These are phyloP conservation scores for Peromyscus eremicus DNA, from an alignment of 2,797 vertebrate genomes.

Conservation along the genomic window DNA sequence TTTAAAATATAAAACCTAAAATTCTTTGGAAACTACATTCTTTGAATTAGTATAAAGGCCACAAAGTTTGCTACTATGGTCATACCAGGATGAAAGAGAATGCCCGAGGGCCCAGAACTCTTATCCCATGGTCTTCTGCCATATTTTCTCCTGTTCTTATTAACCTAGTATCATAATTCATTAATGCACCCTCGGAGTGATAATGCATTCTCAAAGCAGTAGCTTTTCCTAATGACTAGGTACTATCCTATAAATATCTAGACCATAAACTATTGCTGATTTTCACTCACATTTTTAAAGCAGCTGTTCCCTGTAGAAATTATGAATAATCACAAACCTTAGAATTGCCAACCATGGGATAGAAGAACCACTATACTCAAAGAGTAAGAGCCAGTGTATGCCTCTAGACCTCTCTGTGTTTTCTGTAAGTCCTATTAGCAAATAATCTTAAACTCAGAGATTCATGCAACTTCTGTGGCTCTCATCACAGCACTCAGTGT, in stretches of 20 bases:
- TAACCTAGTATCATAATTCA: neutral
- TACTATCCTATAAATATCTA: neutral
- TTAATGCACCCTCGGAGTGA: neutral
- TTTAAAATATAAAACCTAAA: slow-evolving; percentile 41
- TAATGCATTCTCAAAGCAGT: neutral
- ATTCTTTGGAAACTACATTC: neutral
- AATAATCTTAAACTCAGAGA: neutral
- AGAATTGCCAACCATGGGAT: neutral
- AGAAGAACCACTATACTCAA: neutral
- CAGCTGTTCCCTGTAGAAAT: neutral
- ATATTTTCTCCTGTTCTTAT: neutral
- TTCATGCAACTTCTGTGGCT: neutral
- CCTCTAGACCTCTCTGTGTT: neutral
- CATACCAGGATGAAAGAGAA: neutral
- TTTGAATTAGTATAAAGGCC: neutral
- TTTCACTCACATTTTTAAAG: slow-evolving; percentile 17
- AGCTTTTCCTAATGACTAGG: neutral
- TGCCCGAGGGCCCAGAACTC: neutral
- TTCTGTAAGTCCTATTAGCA: neutral
- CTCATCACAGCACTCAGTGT: neutral
- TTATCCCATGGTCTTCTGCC: neutral
- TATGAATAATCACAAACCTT: neutral
- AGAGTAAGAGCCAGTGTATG: neutral
- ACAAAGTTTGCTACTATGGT: neutral
- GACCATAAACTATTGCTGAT: slow-evolving; percentile 4